These are phyloP conservation scores for Corvus hawaiiensis DNA, from an alignment of 2,113 vertebrate species.

Conservation along the genomic window DNA sequence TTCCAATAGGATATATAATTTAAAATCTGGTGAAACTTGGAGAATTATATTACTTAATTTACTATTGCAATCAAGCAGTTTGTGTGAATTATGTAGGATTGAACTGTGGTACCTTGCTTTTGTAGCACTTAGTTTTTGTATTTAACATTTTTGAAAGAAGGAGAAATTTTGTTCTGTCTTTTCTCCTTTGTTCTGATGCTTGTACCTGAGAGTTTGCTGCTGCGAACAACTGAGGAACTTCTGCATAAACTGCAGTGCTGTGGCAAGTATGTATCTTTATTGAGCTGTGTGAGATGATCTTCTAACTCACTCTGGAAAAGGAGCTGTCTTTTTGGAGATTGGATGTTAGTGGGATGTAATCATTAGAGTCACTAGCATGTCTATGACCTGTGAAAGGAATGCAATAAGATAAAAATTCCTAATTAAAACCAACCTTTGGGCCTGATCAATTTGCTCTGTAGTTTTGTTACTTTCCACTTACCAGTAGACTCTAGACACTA, in stretches of 20 bases:
- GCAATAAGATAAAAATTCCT: neutral
- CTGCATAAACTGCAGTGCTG: neutral
- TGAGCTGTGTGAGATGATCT: neutral
- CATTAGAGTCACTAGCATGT: neutral
- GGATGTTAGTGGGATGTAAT: neutral
- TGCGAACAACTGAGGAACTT: neutral
- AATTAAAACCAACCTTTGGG: neutral
- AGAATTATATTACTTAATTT: neutral
- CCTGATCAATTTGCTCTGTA: neutral
- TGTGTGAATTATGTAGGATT: neutral
- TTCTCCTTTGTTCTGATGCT: neutral
- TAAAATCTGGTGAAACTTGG: neutral
- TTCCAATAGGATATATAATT: neutral
- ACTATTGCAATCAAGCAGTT: neutral
- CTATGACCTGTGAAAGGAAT: neutral
- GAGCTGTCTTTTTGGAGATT: neutral
- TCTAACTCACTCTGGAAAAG: neutral
- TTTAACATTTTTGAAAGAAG: neutral
- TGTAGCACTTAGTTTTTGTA: neutral
- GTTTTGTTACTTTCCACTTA: neutral
- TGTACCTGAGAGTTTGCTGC: neutral
- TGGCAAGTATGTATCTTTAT: neutral
- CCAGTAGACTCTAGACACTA: neutral
- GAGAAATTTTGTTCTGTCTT: neutral
- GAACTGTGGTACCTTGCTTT: neutral